Conservation (phyloP, 2,888 invertebrate genomes). For the Cenopis cana region DNA sequence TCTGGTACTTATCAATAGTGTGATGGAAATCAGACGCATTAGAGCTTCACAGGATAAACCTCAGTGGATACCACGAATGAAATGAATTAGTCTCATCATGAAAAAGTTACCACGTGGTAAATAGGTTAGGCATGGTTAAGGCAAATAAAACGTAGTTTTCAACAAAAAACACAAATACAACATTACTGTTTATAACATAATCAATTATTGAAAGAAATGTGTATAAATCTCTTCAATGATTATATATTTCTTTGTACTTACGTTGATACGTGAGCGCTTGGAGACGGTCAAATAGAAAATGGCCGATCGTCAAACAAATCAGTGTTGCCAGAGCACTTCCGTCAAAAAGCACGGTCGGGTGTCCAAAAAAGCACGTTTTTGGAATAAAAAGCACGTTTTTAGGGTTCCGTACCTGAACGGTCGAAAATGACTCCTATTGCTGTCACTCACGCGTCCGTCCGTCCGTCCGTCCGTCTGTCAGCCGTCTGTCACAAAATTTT, state of each 20-base stretch:
- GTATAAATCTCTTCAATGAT: background rate
- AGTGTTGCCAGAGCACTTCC: too few species aligned
- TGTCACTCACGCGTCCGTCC: too few species aligned
- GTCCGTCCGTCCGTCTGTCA: too few species aligned
- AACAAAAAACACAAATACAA: background rate
- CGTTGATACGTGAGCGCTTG: slow-evolving; percentile 77
- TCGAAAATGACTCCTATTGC: too few species aligned
- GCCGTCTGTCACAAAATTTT: too few species aligned
- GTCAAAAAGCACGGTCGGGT: too few species aligned
- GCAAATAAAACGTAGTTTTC: slow-evolving; percentile 2
- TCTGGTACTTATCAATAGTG: background rate
- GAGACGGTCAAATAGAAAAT: slow-evolving; percentile 80
- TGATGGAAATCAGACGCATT: slow-evolving; percentile 71
- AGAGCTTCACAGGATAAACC: slow-evolving; percentile 77
- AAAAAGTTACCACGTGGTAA: slow-evolving; percentile 67
- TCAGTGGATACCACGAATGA: slow-evolving; percentile 84
- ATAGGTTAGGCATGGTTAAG: slow-evolving; percentile 50
- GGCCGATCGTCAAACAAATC: slow-evolving; percentile 62
- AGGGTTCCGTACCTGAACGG: too few species aligned
- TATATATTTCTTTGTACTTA: slow-evolving; percentile 59
- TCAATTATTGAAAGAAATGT: background rate
- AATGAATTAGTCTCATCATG: slow-evolving; percentile 74
- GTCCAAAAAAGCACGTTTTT: too few species aligned
- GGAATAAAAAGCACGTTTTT: too few species aligned
- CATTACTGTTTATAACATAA: background rate